Conservation (phyloP, 2,113 vertebrate genomes). For the Spheniscus mendiculus region DNA sequence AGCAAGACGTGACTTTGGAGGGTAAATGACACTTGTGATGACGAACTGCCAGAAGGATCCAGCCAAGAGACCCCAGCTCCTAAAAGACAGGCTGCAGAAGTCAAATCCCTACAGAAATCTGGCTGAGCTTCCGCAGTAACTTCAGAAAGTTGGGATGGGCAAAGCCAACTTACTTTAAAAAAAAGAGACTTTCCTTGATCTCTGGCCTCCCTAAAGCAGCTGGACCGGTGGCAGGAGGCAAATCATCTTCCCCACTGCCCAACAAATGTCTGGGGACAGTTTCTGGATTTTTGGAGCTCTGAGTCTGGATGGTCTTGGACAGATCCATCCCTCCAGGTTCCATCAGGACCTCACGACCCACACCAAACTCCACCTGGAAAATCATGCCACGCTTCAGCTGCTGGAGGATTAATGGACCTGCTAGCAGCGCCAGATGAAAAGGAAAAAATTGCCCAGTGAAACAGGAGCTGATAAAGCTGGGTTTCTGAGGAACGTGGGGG, state of each 20-base stretch:
- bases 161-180: background rate
- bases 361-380: background rate
- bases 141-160: background rate
- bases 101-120: background rate
- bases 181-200: background rate
- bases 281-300: background rate
- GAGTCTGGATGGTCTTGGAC: background rate
- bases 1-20: background rate
- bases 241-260: background rate
- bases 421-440: background rate
- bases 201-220: background rate
- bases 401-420: background rate
- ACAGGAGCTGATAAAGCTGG: background rate
- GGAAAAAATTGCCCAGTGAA: background rate
- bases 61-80: background rate
- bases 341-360: background rate
- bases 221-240: fast-evolving
- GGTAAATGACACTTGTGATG: background rate
- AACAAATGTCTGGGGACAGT: background rate
- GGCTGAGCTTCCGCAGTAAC: background rate
- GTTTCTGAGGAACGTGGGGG: fast-evolving
- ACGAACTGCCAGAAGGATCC: background rate
- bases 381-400: background rate
- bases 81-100: background rate
- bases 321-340: background rate